phyloP scores from a whole-genome alignment of 2,113 vertebrate species.

The Taxidea taxus region DNA sequence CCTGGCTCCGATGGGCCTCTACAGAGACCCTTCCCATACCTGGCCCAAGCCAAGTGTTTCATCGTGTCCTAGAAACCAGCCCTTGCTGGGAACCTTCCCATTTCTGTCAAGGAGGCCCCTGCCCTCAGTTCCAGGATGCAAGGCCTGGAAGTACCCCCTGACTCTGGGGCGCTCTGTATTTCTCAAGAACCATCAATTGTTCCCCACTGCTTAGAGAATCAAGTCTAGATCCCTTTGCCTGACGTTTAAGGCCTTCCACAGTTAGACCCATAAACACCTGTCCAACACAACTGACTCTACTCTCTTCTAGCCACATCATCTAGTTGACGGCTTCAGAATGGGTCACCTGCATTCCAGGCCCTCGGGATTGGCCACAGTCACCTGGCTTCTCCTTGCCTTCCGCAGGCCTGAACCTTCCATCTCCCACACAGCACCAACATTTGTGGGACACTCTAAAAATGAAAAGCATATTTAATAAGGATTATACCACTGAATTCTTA shows the following conservation, averaged over 20 bases:
- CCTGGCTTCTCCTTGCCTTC: background rate
- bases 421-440: no score
- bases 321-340: background rate
- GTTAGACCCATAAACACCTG: background rate
- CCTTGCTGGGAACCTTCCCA: background rate
- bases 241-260: background rate
- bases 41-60: background rate
- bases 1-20: background rate
- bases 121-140: background rate
- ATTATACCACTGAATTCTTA: background rate
- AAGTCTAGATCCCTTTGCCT: no score
- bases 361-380: background rate
- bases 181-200: background rate
- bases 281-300: fast-evolving
- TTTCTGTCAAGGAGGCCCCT: background rate
- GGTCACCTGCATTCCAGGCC: background rate
- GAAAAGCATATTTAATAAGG: background rate
- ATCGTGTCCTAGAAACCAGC: background rate
- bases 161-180: background rate
- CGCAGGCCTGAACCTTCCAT: background rate
- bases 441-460: background rate
- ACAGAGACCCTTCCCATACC: background rate
- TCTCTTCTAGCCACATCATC: background rate
- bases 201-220: background rate
- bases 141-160: background rate